Evolutionary conservation across 2,888 invertebrate genomes (phyloP), one percentile per base, ranked within the genome.

Genomic region (Pegoplata infirma): DNA sequence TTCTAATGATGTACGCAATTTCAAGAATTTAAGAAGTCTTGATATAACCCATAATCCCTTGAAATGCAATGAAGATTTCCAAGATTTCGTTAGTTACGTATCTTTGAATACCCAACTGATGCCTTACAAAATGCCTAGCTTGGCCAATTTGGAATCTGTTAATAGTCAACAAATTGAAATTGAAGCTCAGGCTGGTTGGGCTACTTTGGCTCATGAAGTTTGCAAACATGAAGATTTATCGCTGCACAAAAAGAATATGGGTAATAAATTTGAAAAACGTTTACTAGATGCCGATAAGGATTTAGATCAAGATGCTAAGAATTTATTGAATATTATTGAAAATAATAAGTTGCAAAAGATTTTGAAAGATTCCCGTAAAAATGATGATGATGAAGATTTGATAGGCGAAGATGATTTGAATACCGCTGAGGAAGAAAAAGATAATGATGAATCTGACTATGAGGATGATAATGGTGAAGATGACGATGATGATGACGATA

Each of bases 21-120:
- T 90, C 79, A 87, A 87, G 82, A 86, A 86, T 21, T 84, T 92
- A n/a, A 87, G 88, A 28, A 89, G 90, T 8, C 83, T 92, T n/a
- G 90, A 91, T 53, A 85, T 92, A 71, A 92, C 92, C 5, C 90
- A 92, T 80, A 94, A 94, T 88, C 93, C 93, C 1, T 89, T 96
- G 40, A 91, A 92, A 49, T 95, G 95, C 87, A 92, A 92, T 81
- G 90, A 91, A 25, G 93, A 93, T 56, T 93, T 95, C 84, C 92
- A 92, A 82, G 90, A 92, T 66, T 91, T 94, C 40, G 92, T 95
- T 85, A 86, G 86, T 51, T 89, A 87, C 75, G 86, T 86, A 0
- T 85, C 87, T n/a, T 81, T 87, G 63, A 85, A 86, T 53, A 84
- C 83, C 8, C 81, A 85, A 28, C 83, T 85, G 58, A 76, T 85